phyloP scores from a whole-genome alignment of 2,888 invertebrate species.

The Pocota personata region DNA sequence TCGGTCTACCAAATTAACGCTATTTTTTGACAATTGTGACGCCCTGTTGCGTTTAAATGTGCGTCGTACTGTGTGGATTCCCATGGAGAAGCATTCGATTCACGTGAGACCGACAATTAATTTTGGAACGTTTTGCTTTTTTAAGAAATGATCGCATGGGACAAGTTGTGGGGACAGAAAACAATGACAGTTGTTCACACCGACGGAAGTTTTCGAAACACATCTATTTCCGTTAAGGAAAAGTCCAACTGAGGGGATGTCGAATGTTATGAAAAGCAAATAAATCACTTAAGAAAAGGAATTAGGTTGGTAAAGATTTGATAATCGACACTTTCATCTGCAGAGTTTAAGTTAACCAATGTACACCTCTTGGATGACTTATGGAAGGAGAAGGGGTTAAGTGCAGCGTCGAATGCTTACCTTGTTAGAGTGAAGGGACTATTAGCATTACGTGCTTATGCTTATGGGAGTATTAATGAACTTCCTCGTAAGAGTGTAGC shows the following conservation, averaged over 20 bases:
- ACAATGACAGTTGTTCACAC: neutral
- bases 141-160: neutral
- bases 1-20: neutral
- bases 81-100: neutral
- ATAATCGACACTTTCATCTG: neutral
- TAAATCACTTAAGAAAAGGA: neutral
- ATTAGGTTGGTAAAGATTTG: neutral
- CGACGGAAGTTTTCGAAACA: neutral
- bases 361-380: too few relatives aligned
- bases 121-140: neutral
- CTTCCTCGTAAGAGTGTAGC: too few relatives aligned
- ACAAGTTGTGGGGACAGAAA: neutral
- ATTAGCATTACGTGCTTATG: too few relatives aligned
- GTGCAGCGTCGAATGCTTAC: too few relatives aligned
- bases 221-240: neutral
- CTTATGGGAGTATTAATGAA: too few relatives aligned
- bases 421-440: too few relatives aligned
- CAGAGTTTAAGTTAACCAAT: too few relatives aligned
- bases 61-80: constrained; percentile 6
- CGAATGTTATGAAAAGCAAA: neutral
- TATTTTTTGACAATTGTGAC: neutral
- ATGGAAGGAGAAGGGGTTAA: too few relatives aligned
- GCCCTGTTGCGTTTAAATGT: neutral
- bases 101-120: neutral
- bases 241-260: neutral